A percentile compares a stretch with the other conserved stretches of the same genome.
Evolutionary conservation across 1,140 invertebrate species (phyloP).

Genomic region (Drosophila lacertosa): DNA sequence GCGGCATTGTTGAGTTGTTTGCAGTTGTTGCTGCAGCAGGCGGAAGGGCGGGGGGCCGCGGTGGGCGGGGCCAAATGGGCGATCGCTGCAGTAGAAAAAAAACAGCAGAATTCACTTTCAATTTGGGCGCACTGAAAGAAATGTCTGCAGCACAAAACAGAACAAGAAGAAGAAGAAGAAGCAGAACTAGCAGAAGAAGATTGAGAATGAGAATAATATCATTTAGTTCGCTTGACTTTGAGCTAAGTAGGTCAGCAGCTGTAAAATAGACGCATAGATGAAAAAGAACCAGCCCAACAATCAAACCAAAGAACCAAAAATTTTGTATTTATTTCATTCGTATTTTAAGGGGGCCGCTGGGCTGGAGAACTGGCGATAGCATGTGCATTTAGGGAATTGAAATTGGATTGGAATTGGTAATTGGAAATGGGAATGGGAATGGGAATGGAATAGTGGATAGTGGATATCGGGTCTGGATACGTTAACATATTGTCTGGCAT

Average conservation of each 20-base stretch:
- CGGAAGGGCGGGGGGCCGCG: background rate
- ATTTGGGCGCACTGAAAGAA: slow-evolving; percentile 68
- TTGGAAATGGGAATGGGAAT: slow-evolving; percentile 5
- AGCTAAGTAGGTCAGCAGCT: slow-evolving; percentile 77
- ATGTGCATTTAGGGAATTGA: slow-evolving; percentile 27
- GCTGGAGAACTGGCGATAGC: slow-evolving; percentile 2
- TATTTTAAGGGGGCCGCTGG: background rate
- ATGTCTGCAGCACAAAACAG: slow-evolving; percentile 45
- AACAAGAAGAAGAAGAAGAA: slow-evolving; percentile 20
- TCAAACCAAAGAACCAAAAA: slow-evolving; percentile 60
- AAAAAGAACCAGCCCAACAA: slow-evolving; percentile 41
- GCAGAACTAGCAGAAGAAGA: background rate
- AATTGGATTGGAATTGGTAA: slow-evolving; percentile 15
- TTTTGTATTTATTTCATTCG: slow-evolving; percentile 8
- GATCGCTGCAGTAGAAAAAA: slow-evolving; percentile 50
- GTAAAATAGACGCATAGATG: slow-evolving; percentile 69
- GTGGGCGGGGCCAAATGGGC: background rate
- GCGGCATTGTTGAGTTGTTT: slow-evolving; percentile 75
- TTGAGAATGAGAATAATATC: slow-evolving; percentile 34
- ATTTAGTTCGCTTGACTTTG: slow-evolving; percentile 72
- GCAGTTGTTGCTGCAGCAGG: slow-evolving; percentile 32
- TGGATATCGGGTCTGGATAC: slow-evolving; percentile 8
- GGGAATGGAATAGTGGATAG: slow-evolving; percentile 3
- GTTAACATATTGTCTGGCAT: slow-evolving; percentile 47
- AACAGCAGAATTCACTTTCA: slow-evolving; percentile 77